Base-by-base conservation (phyloP, 2,888 invertebrate species). In the Parapristionchus giblindavisi region DNA sequence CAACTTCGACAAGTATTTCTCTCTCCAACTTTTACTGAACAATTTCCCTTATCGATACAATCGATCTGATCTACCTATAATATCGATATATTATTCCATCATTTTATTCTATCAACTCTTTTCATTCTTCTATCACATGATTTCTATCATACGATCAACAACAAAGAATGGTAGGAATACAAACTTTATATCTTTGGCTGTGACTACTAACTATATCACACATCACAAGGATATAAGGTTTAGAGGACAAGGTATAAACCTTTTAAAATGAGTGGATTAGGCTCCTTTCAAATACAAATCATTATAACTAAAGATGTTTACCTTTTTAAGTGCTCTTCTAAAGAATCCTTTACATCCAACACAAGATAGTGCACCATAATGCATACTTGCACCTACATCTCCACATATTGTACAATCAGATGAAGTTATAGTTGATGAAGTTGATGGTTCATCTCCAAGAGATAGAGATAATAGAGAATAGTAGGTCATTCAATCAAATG, bases 271-370 rank as follows among this genome's bases (percentile, higher is more conserved):
- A 21, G 48, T 11, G 21, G 48, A 48, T 48, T 14, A 21, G 48
- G 48, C 14, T 14, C 14, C 11, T 14, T 11, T n/a, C n/a, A n/a
- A n/a, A n/a, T n/a, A 61, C n/a, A 3, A 36, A 38, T 61, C 36
- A n/a, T 36, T 4, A 52, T 24, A 68, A 36, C n/a, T 51, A 52
- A 24, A 5, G 38, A 32, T 21, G 4, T 17, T 52, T 34, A 68
- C 51, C 32, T 56, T 51, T 63, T 86, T 83, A 43, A 86, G 78
- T 0, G 86, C 85, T 52, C 86, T 77, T 8, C 86, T 81, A 75
- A 86, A 86, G 73, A 86, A 86, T 34, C 86, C 85, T 73, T 83
- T 83, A 66, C 81, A 84, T 14, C 84, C 84, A 36, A 84, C 83
- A 76, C 84, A 84, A 27, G 81, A 78, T 0, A 82, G 58, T 8